These are phyloP conservation scores for Hemistola chrysoprasaria DNA, from an alignment of 2,888 invertebrate species.

Conservation along the genomic window DNA sequence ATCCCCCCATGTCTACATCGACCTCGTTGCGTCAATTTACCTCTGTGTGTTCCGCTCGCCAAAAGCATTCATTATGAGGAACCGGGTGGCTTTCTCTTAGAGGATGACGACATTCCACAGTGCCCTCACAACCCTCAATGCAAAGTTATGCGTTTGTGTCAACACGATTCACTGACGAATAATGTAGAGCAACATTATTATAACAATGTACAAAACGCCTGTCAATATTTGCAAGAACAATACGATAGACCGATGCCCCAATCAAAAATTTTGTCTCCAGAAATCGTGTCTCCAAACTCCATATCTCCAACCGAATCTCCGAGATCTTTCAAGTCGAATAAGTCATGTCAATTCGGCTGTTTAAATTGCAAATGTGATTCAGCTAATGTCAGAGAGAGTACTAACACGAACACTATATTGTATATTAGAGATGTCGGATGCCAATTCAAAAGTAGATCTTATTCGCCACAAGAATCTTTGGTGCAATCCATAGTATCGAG, in stretches of 20 bases:
- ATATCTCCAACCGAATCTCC: conserved; percentile 28
- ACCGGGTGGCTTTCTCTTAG: conserved; percentile 33
- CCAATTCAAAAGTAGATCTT: conserved; percentile 55
- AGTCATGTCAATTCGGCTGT: conserved; percentile 62
- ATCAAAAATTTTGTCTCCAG: conserved; percentile 30
- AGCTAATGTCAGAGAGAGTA: conserved; percentile 23
- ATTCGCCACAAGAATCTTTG: conserved; percentile 38
- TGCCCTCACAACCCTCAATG: conserved; percentile 42
- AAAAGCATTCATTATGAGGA: conserved; percentile 57
- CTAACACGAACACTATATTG: conserved; percentile 50
- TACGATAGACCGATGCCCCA: conserved; percentile 41
- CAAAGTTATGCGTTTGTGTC: conserved; percentile 46
- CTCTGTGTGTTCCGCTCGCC: conserved; percentile 61
- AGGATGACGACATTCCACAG: conserved; percentile 38
- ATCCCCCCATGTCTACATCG: conserved; percentile 67
- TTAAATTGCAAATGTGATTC: conserved; percentile 33
- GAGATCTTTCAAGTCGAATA: conserved; percentile 45
- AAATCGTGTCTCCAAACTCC: conserved; percentile 37
- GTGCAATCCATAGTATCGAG: conserved; percentile 49
- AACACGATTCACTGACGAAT: conserved; percentile 40
- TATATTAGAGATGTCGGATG: conserved; percentile 73
- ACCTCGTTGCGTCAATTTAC: conserved; percentile 69
- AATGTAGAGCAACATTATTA: conserved; percentile 41
- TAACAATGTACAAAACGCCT: conserved; percentile 43
- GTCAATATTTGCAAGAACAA: conserved; percentile 38